Evolutionary conservation across 1,140 invertebrate genomes (phyloP).

Genomic region (Heterodera carotae): DNA sequence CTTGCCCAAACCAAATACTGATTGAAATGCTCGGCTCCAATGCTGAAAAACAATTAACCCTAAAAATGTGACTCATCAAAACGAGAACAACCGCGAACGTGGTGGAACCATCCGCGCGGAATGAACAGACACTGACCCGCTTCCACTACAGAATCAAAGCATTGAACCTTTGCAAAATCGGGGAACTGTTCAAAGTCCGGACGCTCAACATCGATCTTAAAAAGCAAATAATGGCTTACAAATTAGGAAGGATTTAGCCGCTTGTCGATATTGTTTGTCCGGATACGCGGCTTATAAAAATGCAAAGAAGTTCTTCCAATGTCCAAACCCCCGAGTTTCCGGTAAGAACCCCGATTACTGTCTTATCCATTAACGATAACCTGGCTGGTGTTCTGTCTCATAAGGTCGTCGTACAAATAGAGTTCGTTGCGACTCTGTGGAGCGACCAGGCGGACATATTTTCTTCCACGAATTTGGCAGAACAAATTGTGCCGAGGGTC

Average conservation of each 20-base stretch:
- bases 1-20: conserved; percentile 52
- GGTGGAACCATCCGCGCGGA: conserved; percentile 48
- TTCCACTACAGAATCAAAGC: conserved; percentile 49
- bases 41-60: conserved; percentile 5
- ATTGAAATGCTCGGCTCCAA: conserved; percentile 52
- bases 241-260: too few relatives aligned
- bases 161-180: conserved; percentile 39
- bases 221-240: not conserved
- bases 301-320: too few relatives aligned
- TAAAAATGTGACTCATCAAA: not conserved
- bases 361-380: too few relatives aligned
- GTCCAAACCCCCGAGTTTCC: too few relatives aligned
- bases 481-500: conserved; percentile 91
- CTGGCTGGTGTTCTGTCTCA: conserved; percentile 47
- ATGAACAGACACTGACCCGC: conserved; percentile 54
- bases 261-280: too few relatives aligned
- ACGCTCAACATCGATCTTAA: conserved; percentile 53
- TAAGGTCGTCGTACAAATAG: conserved; percentile 47
- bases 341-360: too few relatives aligned
- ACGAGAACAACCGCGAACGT: conserved; percentile 32
- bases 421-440: conserved; percentile 33
- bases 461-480: conserved; percentile 58
- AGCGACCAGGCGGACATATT: conserved; percentile 56
- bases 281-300: too few relatives aligned
- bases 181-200: conserved; percentile 52